Conservation (phyloP, 2,888 invertebrate species). For the Germaria angustata region DNA sequence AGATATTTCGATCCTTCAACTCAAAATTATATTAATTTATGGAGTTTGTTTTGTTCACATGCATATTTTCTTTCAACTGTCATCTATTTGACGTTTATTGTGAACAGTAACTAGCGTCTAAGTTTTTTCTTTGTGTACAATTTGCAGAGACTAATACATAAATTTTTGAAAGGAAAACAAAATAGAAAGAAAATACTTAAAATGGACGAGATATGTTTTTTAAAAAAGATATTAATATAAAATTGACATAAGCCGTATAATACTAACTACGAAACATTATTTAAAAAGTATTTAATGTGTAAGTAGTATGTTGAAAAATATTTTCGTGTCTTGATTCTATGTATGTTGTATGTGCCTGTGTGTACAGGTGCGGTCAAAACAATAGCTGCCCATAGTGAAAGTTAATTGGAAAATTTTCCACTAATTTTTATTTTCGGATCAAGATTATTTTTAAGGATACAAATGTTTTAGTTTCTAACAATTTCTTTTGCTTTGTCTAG, state of each 20-base stretch:
- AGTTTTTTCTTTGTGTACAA: constrained; percentile 57
- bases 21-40: no score
- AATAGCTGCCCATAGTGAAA: constrained; percentile 56
- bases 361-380: constrained; percentile 66
- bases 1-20: no score
- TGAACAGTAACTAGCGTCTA: constrained; percentile 61
- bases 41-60: no score
- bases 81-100: constrained; percentile 37
- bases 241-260: background rate
- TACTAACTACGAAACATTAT: background rate
- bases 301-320: constrained; percentile 17
- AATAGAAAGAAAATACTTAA: constrained; percentile 18
- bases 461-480: no score
- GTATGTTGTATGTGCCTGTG: constrained; percentile 7
- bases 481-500: no score
- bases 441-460: background rate
- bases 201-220: constrained; percentile 42
- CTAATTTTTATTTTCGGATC: background rate
- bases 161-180: constrained; percentile 48
- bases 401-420: constrained; percentile 47
- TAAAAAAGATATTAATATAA: constrained; percentile 31
- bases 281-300: constrained; percentile 37
- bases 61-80: background rate
- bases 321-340: constrained; percentile 6
- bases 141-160: constrained; percentile 57